Conservation (phyloP, 2,888 invertebrate species). For the Cacoxenus indagator region DNA sequence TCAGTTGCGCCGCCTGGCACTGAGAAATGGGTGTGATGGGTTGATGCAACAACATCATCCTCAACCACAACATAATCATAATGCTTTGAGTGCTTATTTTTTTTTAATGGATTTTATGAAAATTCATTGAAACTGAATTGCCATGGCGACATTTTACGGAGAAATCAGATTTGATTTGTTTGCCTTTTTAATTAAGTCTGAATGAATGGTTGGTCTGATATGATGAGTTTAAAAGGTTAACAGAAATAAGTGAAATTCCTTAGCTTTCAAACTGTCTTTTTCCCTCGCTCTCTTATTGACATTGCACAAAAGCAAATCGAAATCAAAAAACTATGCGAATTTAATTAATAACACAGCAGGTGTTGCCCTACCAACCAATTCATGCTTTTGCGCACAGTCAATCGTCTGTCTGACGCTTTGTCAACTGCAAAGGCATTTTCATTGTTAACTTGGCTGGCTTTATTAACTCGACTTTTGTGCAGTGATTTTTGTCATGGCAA, state of each 20-base stretch:
- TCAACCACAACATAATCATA: neutral
- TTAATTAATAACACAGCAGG: neutral
- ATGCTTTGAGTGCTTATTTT: neutral
- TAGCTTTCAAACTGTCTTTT: too few relatives aligned
- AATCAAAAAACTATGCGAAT: neutral
- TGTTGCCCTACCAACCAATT: neutral
- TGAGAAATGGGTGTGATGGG: neutral
- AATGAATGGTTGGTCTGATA: neutral
- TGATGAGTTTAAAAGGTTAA: too few relatives aligned
- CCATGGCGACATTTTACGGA: neutral
- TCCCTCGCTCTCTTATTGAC: neutral
- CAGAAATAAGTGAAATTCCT: too few relatives aligned
- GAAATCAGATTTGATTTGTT: neutral
- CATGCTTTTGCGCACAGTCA: too few relatives aligned
- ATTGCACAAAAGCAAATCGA: neutral
- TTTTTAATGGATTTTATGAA: neutral
- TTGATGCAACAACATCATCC: neutral
- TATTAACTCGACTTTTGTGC: conserved; percentile 4
- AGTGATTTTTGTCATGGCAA: neutral
- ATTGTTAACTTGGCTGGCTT: neutral
- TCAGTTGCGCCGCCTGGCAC: neutral
- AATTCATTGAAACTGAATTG: neutral
- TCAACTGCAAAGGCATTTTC: neutral
- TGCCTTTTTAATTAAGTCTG: neutral
- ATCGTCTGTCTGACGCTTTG: neutral